A percentile compares a stretch with the other conserved stretches of the same genome.
Evolutionary conservation across 2,888 invertebrate species (phyloP).

Genomic region (Latheticus oryzae): DNA sequence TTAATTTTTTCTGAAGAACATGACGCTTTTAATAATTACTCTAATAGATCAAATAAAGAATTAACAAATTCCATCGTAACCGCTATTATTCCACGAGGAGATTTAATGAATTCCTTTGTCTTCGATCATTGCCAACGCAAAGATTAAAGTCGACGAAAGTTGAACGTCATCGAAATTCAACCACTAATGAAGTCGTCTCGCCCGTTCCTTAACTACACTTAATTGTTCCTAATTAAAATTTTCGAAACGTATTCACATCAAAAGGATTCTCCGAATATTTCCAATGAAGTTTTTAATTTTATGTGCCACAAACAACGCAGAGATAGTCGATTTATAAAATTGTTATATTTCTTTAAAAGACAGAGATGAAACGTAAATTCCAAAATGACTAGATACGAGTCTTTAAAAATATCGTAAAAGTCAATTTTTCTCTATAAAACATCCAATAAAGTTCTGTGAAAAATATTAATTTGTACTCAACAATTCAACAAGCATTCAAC

Average conservation of each 20-base stretch:
- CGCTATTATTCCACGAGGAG: constrained; percentile 2
- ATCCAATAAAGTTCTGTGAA: neutral
- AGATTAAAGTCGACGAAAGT: constrained; percentile 6
- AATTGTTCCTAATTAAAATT: constrained; percentile 4
- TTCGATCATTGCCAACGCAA: constrained; percentile 1
- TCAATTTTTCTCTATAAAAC: neutral
- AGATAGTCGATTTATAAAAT: too few species aligned
- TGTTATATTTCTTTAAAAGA: too few species aligned
- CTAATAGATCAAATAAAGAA: constrained; percentile 19
- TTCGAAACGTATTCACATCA: neutral
- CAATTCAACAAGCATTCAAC: too few species aligned
- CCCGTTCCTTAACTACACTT: neutral
- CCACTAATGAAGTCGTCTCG: constrained; percentile 8
- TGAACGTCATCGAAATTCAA: constrained; percentile 9
- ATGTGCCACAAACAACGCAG: too few species aligned
- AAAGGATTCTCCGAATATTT: constrained; percentile 4
- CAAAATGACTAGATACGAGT: too few species aligned
- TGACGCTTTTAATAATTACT: constrained; percentile 21
- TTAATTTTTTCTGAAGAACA: constrained; percentile 23
- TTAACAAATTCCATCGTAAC: constrained; percentile 11
- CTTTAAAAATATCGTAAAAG: too few species aligned
- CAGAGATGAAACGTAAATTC: too few species aligned
- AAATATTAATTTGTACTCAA: constrained; percentile 12
- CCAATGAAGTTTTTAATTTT: too few species aligned
- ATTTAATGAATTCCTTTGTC: constrained; percentile 24